A percentile compares a stretch with the other conserved stretches of the same genome.
These are phyloP conservation scores for Pedetes capensis DNA, from an alignment of 2,113 vertebrate species.

Conservation along the genomic window DNA sequence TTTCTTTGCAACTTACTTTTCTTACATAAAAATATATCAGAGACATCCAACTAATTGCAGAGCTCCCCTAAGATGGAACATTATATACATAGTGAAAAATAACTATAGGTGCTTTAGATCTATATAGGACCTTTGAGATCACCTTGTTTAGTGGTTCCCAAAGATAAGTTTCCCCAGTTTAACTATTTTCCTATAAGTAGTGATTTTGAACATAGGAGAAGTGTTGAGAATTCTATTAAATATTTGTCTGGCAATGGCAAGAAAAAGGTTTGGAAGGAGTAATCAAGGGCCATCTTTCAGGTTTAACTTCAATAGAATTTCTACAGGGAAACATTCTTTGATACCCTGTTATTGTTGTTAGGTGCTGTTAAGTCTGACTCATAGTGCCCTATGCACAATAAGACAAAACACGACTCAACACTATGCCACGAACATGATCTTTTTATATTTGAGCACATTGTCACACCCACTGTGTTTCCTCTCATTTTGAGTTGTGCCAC, in stretches of 20 bases:
- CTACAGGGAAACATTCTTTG: background rate
- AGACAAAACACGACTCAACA: no score
- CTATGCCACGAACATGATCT: no score
- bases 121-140: background rate
- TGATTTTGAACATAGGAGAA: background rate
- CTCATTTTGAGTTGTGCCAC: no score
- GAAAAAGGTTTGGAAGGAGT: background rate
- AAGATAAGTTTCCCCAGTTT: background rate
- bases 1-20: constrained; percentile 29
- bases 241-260: background rate
- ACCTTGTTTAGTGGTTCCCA: background rate
- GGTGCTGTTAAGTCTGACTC: no score
- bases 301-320: background rate
- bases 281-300: background rate
- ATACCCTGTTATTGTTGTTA: no score
- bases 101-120: background rate
- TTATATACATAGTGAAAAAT: background rate
- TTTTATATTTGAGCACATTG: no score
- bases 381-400: no score
- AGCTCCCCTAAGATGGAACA: background rate
- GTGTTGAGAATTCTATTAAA: background rate
- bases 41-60: background rate
- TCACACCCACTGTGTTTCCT: no score
- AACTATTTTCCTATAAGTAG: background rate
- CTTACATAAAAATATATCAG: background rate